phyloP scores from a whole-genome alignment of 1,140 invertebrate genomes.

The Drosophila sechellia region DNA sequence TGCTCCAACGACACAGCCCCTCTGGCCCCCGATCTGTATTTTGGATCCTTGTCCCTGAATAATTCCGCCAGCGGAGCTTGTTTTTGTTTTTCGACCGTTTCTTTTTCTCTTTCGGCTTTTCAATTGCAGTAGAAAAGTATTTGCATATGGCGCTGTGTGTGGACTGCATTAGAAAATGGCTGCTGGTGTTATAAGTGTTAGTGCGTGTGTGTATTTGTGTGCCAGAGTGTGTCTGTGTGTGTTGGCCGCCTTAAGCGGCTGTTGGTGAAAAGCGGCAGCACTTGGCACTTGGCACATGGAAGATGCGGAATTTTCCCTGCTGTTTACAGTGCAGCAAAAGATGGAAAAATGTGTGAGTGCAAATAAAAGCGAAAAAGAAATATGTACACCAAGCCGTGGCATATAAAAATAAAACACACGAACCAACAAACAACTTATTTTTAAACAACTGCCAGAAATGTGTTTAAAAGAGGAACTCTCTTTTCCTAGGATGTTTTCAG shows the following conservation, averaged over 20 bases:
- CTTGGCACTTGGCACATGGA: constrained; percentile 60
- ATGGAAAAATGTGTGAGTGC: constrained; percentile 56
- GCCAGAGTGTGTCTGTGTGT: constrained; percentile 4
- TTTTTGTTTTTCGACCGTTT: constrained; percentile 17
- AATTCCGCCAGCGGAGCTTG: constrained; percentile 16
- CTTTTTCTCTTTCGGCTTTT: constrained; percentile 55
- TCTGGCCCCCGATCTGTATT: background rate
- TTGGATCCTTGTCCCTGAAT: constrained; percentile 7
- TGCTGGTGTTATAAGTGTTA: constrained; percentile 1
- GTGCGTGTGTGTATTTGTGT: constrained; percentile 6
- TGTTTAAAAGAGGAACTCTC: constrained; percentile 1
- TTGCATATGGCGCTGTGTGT: constrained; percentile 70
- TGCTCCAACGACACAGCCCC: background rate
- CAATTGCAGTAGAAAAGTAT: constrained; percentile 72
- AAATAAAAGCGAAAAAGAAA: constrained; percentile 44
- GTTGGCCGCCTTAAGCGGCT: constrained; percentile 50
- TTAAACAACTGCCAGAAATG: constrained; percentile 11
- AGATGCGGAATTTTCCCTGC: constrained; percentile 45
- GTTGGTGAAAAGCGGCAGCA: constrained; percentile 45
- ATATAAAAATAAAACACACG: background rate
- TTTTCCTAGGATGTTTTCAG: background rate
- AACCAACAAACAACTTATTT: constrained; percentile 28
- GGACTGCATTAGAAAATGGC: constrained; percentile 48
- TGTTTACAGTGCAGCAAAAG: constrained; percentile 55
- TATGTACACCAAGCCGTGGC: background rate